These are phyloP conservation scores for Streptopelia turtur DNA, from an alignment of 2,797 vertebrate species.

Conservation along the genomic window DNA sequence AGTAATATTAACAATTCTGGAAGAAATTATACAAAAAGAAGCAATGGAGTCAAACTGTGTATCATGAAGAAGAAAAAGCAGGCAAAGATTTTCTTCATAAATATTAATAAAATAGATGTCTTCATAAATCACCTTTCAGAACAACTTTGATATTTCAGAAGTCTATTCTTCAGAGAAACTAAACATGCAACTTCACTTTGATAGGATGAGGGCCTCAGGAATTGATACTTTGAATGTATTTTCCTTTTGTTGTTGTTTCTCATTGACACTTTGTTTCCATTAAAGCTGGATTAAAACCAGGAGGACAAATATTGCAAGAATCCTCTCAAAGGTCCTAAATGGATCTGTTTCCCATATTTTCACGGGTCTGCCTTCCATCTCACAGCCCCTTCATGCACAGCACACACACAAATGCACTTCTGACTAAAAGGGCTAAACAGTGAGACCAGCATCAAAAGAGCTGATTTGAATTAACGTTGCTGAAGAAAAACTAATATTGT, in stretches of 20 bases:
- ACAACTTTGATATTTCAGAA: neutral
- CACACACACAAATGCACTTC: neutral
- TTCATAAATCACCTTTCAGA: neutral
- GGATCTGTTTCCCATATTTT: neutral
- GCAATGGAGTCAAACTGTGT: neutral
- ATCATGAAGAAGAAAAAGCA: neutral
- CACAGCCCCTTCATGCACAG: neutral
- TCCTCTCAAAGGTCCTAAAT: neutral
- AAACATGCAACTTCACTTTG: neutral
- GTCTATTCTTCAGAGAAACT: neutral
- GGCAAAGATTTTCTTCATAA: neutral
- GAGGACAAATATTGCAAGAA: neutral
- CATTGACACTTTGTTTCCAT: neutral
- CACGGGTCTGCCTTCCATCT: neutral
- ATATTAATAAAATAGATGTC: neutral
- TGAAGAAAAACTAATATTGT: neutral
- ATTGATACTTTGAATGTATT: neutral
- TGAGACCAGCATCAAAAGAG: neutral
- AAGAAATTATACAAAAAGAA: neutral
- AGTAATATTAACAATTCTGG: neutral
- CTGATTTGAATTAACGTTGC: neutral
- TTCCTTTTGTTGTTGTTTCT: fast-evolving
- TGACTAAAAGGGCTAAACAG: neutral
- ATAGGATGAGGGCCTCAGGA: neutral
- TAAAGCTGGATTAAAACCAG: neutral